Evolutionary conservation across 2,888 invertebrate species (phyloP).

Genomic region (Drosophila recens): DNA sequence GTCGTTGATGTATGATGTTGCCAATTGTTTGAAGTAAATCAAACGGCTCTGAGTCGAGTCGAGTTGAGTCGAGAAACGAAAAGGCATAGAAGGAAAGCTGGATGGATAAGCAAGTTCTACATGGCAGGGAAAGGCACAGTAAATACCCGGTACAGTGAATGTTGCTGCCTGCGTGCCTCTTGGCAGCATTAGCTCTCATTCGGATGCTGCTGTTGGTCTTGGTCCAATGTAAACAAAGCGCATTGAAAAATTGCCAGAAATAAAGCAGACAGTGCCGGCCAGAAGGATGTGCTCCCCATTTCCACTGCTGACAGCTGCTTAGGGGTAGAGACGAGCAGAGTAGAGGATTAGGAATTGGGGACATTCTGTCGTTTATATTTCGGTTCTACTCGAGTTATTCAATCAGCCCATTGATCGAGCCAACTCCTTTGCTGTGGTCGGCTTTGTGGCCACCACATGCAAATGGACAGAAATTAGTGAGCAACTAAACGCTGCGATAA

Average conservation of each 20-base stretch:
- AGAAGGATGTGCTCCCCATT: slow-evolving; percentile 35
- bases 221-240: slow-evolving; percentile 67
- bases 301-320: slow-evolving; percentile 59
- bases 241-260: slow-evolving; percentile 73
- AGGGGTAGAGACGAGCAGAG: slow-evolving; percentile 2
- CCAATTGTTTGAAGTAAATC: slow-evolving; percentile 81
- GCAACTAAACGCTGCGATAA: slow-evolving; percentile 40
- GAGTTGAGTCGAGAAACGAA: background rate
- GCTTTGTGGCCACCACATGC: slow-evolving; percentile 30
- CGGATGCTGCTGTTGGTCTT: slow-evolving; percentile 29
- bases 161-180: slow-evolving; percentile 31
- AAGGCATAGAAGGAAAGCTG: slow-evolving; percentile 25
- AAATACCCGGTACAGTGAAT: slow-evolving; percentile 34
- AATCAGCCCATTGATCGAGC: slow-evolving; percentile 60
- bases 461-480: slow-evolving; percentile 64
- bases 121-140: slow-evolving; percentile 60
- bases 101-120: slow-evolving; percentile 53
- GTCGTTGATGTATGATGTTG: slow-evolving; percentile 81
- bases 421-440: slow-evolving; percentile 61
- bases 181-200: slow-evolving; percentile 37
- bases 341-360: background rate
- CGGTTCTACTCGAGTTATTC: slow-evolving; percentile 64
- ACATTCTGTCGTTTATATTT: slow-evolving; percentile 69
- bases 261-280: slow-evolving; percentile 42
- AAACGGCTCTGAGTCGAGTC: slow-evolving; percentile 51